These are phyloP conservation scores for Aporophyla lueneburgensis DNA, from an alignment of 2,888 invertebrate species.

Conservation along the genomic window DNA sequence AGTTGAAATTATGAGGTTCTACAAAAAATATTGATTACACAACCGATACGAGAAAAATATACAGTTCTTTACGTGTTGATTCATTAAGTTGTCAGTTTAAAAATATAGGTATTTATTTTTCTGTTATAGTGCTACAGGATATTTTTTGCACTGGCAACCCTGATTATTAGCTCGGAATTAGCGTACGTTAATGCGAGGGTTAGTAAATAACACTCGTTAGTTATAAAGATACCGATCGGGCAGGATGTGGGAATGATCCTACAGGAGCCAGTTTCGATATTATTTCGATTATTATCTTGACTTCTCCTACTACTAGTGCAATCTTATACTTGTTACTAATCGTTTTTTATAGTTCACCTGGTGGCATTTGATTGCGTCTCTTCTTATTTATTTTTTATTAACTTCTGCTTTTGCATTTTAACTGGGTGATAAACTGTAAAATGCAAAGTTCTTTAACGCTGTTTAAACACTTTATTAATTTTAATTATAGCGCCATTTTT, in stretches of 20 bases:
- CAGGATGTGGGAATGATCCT: slow-evolving; percentile 66
- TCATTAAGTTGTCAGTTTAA: not conserved
- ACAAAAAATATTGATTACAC: slow-evolving; percentile 12
- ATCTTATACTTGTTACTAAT: slow-evolving; percentile 16
- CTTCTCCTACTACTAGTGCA: slow-evolving; percentile 1
- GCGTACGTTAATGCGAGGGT: slow-evolving; percentile 60
- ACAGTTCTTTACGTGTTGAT: not conserved
- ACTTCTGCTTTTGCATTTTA: slow-evolving; percentile 13
- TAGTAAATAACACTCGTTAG: slow-evolving; percentile 79
- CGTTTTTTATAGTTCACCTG: slow-evolving; percentile 17
- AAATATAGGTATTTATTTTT: not conserved
- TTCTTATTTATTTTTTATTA: slow-evolving; percentile 1
- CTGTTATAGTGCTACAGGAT: too few species aligned
- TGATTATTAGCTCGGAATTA: slow-evolving; percentile 47
- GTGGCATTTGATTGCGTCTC: not conserved
- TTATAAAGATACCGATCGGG: slow-evolving; percentile 72
- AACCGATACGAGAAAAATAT: not conserved
- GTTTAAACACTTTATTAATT: slow-evolving; percentile 7
- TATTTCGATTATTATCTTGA: slow-evolving; percentile 53
- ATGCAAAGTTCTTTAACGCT: not conserved
- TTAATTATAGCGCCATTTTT: slow-evolving; percentile 29
- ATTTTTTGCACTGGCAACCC: slow-evolving; percentile 37
- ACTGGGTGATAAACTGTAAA: slow-evolving; percentile 8
- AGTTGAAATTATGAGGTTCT: slow-evolving; percentile 4
- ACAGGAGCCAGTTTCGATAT: slow-evolving; percentile 57